Evolutionary conservation across 2,113 vertebrate species (phyloP).

Genomic region (Gila orcuttii): DNA sequence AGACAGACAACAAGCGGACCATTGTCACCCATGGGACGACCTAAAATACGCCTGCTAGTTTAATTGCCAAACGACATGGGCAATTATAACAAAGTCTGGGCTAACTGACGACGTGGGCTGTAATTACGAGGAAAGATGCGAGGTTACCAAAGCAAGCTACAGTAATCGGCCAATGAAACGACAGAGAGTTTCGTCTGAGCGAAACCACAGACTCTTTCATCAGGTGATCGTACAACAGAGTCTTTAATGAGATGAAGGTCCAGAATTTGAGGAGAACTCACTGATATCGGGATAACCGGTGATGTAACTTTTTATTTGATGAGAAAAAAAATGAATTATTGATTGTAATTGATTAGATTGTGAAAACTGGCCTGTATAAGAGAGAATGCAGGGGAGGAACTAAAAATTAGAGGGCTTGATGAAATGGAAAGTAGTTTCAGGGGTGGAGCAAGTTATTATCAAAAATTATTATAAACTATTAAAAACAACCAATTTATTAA

Average conservation of each 20-base stretch:
- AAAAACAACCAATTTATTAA: too few relatives aligned
- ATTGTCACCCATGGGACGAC: constrained; percentile 52
- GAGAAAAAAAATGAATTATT: too few relatives aligned
- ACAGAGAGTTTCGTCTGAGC: background rate
- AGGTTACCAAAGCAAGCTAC: constrained; percentile 4
- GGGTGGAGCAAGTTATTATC: background rate
- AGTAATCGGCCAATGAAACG: background rate
- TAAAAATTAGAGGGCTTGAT: background rate
- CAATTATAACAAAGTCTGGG: constrained; percentile 51
- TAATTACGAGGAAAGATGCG: constrained; percentile 12
- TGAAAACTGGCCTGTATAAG: background rate
- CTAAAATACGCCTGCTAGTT: constrained; percentile 57
- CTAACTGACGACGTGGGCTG: background rate
- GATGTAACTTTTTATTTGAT: background rate
- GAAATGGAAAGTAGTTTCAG: background rate
- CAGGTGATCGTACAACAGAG: background rate
- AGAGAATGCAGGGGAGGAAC: background rate
- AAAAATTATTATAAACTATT: too few relatives aligned
- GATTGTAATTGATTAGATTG: background rate
- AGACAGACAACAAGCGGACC: constrained; percentile 57
- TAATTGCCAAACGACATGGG: constrained; percentile 64
- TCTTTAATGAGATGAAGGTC: background rate
- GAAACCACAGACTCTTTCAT: background rate
- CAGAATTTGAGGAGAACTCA: background rate
- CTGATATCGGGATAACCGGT: background rate